phyloP scores from a whole-genome alignment of 2,888 invertebrate genomes.

The Helicoverpa assulta region DNA sequence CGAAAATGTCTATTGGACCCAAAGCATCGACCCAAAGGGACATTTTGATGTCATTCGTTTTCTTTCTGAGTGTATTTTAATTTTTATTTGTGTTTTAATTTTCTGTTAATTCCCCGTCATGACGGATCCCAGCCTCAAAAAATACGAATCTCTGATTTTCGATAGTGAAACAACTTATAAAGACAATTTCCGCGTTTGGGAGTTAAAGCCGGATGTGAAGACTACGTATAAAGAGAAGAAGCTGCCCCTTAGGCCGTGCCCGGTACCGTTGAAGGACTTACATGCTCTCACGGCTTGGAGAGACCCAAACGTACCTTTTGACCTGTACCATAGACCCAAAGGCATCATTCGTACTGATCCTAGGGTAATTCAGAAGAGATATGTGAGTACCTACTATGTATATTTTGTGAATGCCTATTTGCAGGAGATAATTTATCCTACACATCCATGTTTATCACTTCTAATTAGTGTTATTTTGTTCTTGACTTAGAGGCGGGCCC shows the following conservation, averaged over 20 bases:
- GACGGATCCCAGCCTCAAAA: neutral
- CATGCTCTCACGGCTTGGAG: slow-evolving; percentile 68
- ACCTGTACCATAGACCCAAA: slow-evolving; percentile 62
- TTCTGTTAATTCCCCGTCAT: slow-evolving; percentile 6
- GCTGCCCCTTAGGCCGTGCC: slow-evolving; percentile 28
- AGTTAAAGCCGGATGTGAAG: slow-evolving; percentile 36
- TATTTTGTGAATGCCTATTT: too few species aligned
- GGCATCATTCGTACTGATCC: slow-evolving; percentile 66
- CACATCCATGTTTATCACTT: too few species aligned
- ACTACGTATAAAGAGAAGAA: slow-evolving; percentile 61
- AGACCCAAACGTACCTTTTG: slow-evolving; percentile 57
- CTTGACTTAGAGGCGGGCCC: too few species aligned
- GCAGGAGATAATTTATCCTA: too few species aligned
- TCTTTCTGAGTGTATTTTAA: neutral
- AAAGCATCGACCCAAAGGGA: too few species aligned
- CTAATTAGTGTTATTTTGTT: too few species aligned
- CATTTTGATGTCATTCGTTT: neutral
- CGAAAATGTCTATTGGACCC: too few species aligned
- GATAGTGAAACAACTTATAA: slow-evolving; percentile 63
- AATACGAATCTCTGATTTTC: slow-evolving; percentile 58
- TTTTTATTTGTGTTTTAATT: slow-evolving; percentile 4
- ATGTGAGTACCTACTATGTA: slow-evolving; percentile 29
- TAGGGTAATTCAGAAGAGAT: slow-evolving; percentile 58
- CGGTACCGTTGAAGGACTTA: slow-evolving; percentile 62
- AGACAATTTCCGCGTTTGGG: slow-evolving; percentile 58